A percentile compares a stretch with the other conserved stretches of the same genome.
phyloP scores from a whole-genome alignment of 2,797 vertebrate species.

The Odontamblyopus lacepedii region DNA sequence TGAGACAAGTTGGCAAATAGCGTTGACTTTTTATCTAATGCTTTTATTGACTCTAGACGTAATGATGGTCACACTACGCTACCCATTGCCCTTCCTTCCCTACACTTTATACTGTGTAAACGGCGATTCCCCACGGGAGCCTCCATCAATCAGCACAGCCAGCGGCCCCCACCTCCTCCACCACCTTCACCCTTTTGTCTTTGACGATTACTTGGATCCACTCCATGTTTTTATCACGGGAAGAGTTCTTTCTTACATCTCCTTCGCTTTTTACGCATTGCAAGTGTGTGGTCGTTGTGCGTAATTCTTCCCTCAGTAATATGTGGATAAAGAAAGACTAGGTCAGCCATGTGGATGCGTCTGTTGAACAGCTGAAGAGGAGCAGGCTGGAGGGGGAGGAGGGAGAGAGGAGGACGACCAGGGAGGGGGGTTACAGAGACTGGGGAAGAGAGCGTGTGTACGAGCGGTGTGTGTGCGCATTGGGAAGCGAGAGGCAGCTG shows the following conservation, averaged over 20 bases:
- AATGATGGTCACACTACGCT: slow-evolving; percentile 57
- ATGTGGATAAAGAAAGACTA: slow-evolving; percentile 86
- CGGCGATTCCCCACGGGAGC: slow-evolving; percentile 72
- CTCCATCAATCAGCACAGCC: slow-evolving; percentile 78
- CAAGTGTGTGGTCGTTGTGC: slow-evolving; percentile 57
- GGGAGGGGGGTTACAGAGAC: slow-evolving; percentile 65
- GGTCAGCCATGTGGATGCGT: slow-evolving; percentile 92
- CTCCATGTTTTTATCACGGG: slow-evolving; percentile 86
- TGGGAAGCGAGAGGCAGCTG: slow-evolving; percentile 49
- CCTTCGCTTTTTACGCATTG: slow-evolving; percentile 28
- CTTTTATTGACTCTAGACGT: slow-evolving; percentile 62
- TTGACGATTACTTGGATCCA: slow-evolving; percentile 77
- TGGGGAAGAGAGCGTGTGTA: slow-evolving; percentile 57
- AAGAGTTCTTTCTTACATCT: slow-evolving; percentile 28
- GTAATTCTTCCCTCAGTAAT: slow-evolving; percentile 80
- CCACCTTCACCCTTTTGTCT: slow-evolving; percentile 56
- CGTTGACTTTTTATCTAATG: slow-evolving; percentile 42
- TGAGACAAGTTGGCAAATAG: not conserved
- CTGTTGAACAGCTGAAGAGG: slow-evolving; percentile 84
- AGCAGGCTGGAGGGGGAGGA: slow-evolving; percentile 58
- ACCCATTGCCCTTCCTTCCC: slow-evolving; percentile 68
- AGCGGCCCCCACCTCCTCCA: slow-evolving; percentile 4
- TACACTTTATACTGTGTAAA: slow-evolving; percentile 60
- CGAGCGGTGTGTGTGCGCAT: slow-evolving; percentile 55
- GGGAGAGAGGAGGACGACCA: slow-evolving; percentile 38